phyloP scores from a whole-genome alignment of 1,140 invertebrate species.

The Hydropsyche tenuis region DNA sequence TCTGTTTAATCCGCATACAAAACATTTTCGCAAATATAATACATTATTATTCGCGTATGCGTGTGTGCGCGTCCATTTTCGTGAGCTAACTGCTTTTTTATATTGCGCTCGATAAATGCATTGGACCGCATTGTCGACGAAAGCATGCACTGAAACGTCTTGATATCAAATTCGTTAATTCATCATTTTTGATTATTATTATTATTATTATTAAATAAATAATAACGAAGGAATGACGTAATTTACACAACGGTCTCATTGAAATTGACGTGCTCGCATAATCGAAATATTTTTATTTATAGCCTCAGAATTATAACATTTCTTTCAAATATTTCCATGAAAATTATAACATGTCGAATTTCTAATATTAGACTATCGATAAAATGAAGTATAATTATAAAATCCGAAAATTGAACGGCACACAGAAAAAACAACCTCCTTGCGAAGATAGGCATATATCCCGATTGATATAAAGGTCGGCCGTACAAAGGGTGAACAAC shows the following conservation, averaged over 20 bases:
- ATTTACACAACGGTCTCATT: too few relatives aligned
- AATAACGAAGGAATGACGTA: too few relatives aligned
- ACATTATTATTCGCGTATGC: neutral
- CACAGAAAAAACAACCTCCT: too few relatives aligned
- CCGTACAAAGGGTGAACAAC: constrained; percentile 46
- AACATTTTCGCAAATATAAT: constrained; percentile 26
- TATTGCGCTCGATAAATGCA: too few relatives aligned
- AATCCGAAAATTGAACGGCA: too few relatives aligned
- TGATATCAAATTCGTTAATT: neutral
- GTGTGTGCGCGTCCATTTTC: constrained; percentile 1
- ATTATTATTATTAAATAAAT: too few relatives aligned
- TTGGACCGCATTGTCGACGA: neutral
- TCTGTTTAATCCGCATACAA: constrained; percentile 48
- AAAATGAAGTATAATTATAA: too few relatives aligned
- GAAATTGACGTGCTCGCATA: neutral
- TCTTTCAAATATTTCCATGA: too few relatives aligned
- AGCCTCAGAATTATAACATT: neutral
- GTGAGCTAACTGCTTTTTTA: too few relatives aligned
- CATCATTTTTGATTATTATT: neutral
- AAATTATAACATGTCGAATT: too few relatives aligned
- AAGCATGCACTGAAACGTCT: neutral
- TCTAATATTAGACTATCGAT: too few relatives aligned
- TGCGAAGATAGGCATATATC: too few relatives aligned
- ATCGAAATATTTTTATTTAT: neutral
- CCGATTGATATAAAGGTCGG: constrained; percentile 26